Evolutionary conservation across 2,888 invertebrate genomes (phyloP).

Genomic region (Pasiphila rectangulata): DNA sequence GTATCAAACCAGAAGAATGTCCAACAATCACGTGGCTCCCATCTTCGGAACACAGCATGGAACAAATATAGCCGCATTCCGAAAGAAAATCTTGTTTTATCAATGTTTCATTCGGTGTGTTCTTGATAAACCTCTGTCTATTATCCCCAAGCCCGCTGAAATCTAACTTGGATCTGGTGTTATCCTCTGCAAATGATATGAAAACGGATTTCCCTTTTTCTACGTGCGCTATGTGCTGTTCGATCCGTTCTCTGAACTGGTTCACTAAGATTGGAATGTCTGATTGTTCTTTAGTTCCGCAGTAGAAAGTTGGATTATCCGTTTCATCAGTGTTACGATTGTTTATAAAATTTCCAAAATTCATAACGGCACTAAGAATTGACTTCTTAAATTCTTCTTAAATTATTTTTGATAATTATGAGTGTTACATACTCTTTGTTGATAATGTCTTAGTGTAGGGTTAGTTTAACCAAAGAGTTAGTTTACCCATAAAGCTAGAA

Average conservation of each 20-base stretch:
- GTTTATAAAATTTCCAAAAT: too few relatives aligned
- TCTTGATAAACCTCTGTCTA: constrained; percentile 50
- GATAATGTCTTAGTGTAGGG: too few relatives aligned
- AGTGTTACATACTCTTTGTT: too few relatives aligned
- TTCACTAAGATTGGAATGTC: constrained; percentile 56
- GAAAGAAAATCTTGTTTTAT: constrained; percentile 46
- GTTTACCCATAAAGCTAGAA: too few relatives aligned
- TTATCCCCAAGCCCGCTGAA: constrained; percentile 60
- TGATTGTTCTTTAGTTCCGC: constrained; percentile 45
- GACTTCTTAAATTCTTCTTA: too few relatives aligned
- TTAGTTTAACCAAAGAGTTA: too few relatives aligned
- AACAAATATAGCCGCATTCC: constrained; percentile 55
- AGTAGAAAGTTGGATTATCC: too few relatives aligned
- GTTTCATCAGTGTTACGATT: too few relatives aligned
- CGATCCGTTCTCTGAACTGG: constrained; percentile 54
- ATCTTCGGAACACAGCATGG: constrained; percentile 62
- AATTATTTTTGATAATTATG: too few relatives aligned
- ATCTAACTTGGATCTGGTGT: constrained; percentile 35
- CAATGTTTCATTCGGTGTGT: constrained; percentile 52
- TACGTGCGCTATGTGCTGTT: constrained; percentile 41
- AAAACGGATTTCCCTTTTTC: constrained; percentile 44
- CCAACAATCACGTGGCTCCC: constrained; percentile 69
- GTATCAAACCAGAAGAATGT: constrained; percentile 77
- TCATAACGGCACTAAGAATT: too few relatives aligned
- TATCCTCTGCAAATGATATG: constrained; percentile 53